A percentile compares a stretch with the other conserved stretches of the same genome.
phyloP scores from a whole-genome alignment of 1,140 invertebrate genomes.

The Drosophila mauritiana region DNA sequence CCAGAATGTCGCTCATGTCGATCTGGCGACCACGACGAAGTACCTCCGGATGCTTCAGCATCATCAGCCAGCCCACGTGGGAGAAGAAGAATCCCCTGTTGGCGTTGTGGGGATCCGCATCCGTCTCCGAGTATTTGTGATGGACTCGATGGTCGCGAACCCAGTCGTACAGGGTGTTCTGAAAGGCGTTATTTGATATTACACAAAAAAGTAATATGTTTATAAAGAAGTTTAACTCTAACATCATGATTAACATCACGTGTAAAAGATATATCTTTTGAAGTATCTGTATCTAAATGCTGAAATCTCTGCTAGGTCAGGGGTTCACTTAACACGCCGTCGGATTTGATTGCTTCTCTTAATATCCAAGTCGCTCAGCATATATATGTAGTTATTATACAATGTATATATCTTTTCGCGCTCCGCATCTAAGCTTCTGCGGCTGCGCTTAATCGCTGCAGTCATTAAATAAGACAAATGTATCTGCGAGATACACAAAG shows the following conservation, averaged over 20 bases:
- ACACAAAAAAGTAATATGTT: background rate
- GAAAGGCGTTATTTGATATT: conserved; percentile 4
- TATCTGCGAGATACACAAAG: conserved; percentile 63
- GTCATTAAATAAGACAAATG: conserved; percentile 78
- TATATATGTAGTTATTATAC: background rate
- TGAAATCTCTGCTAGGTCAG: conserved; percentile 18
- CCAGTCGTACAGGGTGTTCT: conserved; percentile 89
- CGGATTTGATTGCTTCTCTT: conserved; percentile 42
- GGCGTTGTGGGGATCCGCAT: conserved; percentile 95
- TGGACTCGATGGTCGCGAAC: conserved; percentile 94
- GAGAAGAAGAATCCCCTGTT: conserved; percentile 96
- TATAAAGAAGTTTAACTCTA: too few species aligned
- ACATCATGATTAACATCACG: too few species aligned
- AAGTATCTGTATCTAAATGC: conserved; percentile 7
- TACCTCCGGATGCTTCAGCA: conserved; percentile 93
- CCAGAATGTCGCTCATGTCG: conserved; percentile 91
- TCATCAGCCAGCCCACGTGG: conserved; percentile 95
- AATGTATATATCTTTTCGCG: background rate
- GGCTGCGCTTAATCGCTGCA: conserved; percentile 49
- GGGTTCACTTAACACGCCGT: conserved; percentile 37
- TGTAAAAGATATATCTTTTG: background rate
- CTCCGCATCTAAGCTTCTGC: conserved; percentile 14
- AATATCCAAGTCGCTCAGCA: conserved; percentile 19
- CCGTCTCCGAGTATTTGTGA: conserved; percentile 95
- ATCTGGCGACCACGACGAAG: conserved; percentile 89